Base-by-base conservation (phyloP, 92 coral and sea anemone genomes). In the Porites lobata region DNA sequence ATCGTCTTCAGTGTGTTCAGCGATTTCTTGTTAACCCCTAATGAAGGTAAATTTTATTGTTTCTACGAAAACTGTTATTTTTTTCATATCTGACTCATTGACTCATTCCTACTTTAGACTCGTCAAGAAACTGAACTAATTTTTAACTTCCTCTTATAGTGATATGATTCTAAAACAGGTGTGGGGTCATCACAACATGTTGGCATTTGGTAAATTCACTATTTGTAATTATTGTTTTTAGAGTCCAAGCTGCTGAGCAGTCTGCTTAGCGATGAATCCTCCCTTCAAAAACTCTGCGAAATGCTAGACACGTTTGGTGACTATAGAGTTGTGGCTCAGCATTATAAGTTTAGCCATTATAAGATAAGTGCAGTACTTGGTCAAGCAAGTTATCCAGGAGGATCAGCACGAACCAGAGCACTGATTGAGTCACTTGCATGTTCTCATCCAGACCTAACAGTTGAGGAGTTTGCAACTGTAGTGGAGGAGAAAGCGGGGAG, bases 401-500 rank as follows among this genome's bases (percentile, higher is more conserved):
- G 78, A 8, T 75, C 88, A 11, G 59, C 92, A 13, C 50, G 72
- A 6, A 67, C 92, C 11, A 59, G 72, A 2, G 84, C 85, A 7
- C 22, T 89, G 68, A 68, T 89, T 50, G 57, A 15, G 13, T 59
- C 22, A 2, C 81, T 89, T 29, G n/a, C 26, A 10, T 68, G 85
- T 17, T 8, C 13, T 9, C 54, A 15, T 3, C 75, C 88, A 43
- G 20, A 50, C 1, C 56, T 51, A 59, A 89, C 80, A 19, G 85
- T 89, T 24, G 69, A 70, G 54, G 85, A 83, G 51, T 89, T 89
- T 62, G 76, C 73, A 0, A 21, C 53, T 66, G 85, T 72, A 22
- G 56, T 84, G 13, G 70, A 21, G 8, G 76, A 51, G 13, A 1
- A 47, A 2, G 72, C 82, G 9, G 84, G 77, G 4, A 77, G 92